Evolutionary conservation across 1,140 invertebrate genomes (phyloP), one percentile per base, ranked within the genome.

Genomic region (Aplysia californica): DNA sequence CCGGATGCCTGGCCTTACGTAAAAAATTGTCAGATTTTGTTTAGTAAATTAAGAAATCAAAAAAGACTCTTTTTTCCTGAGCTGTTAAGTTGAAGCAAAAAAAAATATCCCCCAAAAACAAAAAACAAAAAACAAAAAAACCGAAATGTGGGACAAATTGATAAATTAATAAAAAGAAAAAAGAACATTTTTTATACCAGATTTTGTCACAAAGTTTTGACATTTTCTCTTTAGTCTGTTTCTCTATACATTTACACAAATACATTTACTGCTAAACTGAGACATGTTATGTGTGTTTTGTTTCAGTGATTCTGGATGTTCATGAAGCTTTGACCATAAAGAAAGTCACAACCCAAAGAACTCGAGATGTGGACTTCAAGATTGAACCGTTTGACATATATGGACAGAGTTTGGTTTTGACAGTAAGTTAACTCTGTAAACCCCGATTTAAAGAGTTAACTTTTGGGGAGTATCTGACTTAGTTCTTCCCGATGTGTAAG

Each of bases 271-370:
- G n/a, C n/a, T n/a, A n/a, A n/a, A n/a, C n/a, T n/a, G n/a, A n/a
- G n/a, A n/a, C n/a, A n/a, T n/a, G n/a, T n/a, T n/a, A n/a, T n/a
- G n/a, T n/a, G n/a, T 75, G 0, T 55, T 70, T 77, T 55, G 23
- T 80, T 75, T 58, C 61, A 84, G 83, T 83, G 2, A 72, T 33
- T n/a, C 74, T 83, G 50, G 81, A 84, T 56, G 65, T 78, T 61
- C 83, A 84, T 68, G 74, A 83, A 35, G 79, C 79, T 21, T 35
- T 84, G 59, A 73, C 41, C 21, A 70, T 84, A 15, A 65, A 44
- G 21, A 66, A 39, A 55, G 79, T 80, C 26, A 75, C n/a, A 23
- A 31, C 26, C n/a, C 56, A 44, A 36, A 29, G 26, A 31, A 50
- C 41, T 21, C 56, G 33, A 26, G 23, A 73, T 56, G 38, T 81